A percentile compares a stretch with the other conserved stretches of the same genome.
phyloP scores from a whole-genome alignment of 1,140 invertebrate species.

The Pentalonia nigronervosa region DNA sequence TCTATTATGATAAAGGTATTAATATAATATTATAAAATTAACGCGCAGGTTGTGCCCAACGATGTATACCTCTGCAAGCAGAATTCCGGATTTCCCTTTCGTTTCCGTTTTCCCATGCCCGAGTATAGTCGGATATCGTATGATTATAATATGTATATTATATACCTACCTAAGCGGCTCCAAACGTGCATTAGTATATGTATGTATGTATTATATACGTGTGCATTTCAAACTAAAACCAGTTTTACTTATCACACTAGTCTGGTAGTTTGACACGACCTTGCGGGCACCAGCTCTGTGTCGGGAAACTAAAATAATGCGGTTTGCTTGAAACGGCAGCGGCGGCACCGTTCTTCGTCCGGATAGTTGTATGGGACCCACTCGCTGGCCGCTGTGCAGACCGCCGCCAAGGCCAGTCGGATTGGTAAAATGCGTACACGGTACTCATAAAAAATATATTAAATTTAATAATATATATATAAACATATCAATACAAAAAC shows the following conservation, averaged over 20 bases:
- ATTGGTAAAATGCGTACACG: not conserved
- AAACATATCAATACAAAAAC: not conserved
- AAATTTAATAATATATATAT: not conserved
- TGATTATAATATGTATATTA: not conserved
- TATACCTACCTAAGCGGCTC: not conserved
- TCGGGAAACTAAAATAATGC: not conserved
- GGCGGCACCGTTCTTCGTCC: not conserved
- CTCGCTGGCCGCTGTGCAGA: not conserved
- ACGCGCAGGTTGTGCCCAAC: not conserved
- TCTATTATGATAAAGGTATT: not conserved
- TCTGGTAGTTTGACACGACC: constrained; percentile 22
- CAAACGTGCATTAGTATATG: not conserved
- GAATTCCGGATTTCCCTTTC: not conserved
- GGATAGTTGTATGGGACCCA: not conserved
- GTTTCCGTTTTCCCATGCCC: not conserved
- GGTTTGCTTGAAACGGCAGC: not conserved
- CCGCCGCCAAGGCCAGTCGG: constrained; percentile 29
- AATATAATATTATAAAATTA: not conserved
- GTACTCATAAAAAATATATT: not conserved
- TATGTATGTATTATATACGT: not conserved
- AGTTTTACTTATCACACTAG: constrained; percentile 35
- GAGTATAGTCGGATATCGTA: not conserved
- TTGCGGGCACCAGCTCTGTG: constrained; percentile 1
- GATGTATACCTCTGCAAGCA: not conserved
- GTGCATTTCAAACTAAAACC: not conserved